Conservation (phyloP, 2,888 invertebrate species). For the Drosophila maculinotata region DNA sequence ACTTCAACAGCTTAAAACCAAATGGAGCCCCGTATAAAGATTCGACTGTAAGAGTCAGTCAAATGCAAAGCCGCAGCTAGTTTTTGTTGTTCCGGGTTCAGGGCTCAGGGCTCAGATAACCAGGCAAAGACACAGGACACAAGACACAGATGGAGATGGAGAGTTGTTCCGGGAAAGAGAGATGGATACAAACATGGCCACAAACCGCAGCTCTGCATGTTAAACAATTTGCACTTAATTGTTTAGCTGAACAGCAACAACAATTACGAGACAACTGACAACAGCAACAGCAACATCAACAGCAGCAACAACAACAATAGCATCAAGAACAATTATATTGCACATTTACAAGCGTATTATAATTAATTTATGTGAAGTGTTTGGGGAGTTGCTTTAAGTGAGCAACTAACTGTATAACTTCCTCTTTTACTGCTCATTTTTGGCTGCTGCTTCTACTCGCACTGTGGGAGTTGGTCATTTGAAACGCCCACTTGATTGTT, state of each 20-base stretch:
- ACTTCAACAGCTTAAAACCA: slow-evolving; percentile 13
- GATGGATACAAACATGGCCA: slow-evolving; percentile 15
- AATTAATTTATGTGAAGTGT: slow-evolving; percentile 75
- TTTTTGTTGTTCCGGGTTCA: slow-evolving; percentile 13
- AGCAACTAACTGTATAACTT: slow-evolving; percentile 21
- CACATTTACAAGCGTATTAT: slow-evolving; percentile 61
- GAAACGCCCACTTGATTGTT: slow-evolving; percentile 48
- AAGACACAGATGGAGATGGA: not conserved
- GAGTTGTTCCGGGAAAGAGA: not conserved
- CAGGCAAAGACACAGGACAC: not conserved
- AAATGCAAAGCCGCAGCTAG: slow-evolving; percentile 49
- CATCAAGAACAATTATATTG: slow-evolving; percentile 44
- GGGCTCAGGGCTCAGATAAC: not conserved
- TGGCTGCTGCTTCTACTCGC: not conserved
- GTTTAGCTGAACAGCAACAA: slow-evolving; percentile 54
- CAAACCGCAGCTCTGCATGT: slow-evolving; percentile 56
- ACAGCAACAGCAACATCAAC: slow-evolving; percentile 15
- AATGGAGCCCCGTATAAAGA: slow-evolving; percentile 17
- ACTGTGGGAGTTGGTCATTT: slow-evolving; percentile 15
- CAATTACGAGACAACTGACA: slow-evolving; percentile 31
- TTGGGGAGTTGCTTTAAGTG: slow-evolving; percentile 30
- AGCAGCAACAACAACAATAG: slow-evolving; percentile 48
- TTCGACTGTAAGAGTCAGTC: slow-evolving; percentile 28
- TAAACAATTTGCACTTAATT: slow-evolving; percentile 65
- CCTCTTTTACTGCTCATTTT: slow-evolving; percentile 23